phyloP scores from a whole-genome alignment of 2,113 vertebrate species.

The Pelecanus crispus region DNA sequence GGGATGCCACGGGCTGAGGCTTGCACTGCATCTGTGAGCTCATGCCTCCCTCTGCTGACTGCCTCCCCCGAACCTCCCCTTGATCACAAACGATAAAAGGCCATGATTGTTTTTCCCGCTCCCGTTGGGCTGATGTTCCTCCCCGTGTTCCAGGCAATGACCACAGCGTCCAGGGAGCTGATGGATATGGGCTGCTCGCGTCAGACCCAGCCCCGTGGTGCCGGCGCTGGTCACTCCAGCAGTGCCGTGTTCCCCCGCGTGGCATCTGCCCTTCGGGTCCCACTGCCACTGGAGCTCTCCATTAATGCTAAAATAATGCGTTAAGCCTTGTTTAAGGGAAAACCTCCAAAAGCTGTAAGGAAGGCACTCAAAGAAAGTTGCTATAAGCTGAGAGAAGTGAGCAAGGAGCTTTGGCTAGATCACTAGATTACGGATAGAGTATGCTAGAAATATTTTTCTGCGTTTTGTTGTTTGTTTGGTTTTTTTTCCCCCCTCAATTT shows the following conservation, averaged over 20 bases:
- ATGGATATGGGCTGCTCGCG: rapidly evolving
- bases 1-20: background rate
- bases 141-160: rapidly evolving
- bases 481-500: background rate
- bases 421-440: background rate
- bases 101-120: rapidly evolving
- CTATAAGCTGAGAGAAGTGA: background rate
- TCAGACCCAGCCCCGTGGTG: background rate
- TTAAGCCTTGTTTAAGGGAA: background rate
- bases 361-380: background rate
- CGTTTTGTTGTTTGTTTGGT: background rate
- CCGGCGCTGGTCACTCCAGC: background rate
- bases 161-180: rapidly evolving
- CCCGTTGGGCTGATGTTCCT: background rate
- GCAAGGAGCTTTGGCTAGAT: background rate
- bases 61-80: background rate
- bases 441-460: background rate
- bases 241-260: rapidly evolving
- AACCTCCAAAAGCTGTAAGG: background rate
- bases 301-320: background rate
- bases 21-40: background rate
- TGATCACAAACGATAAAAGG: background rate
- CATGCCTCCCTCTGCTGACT: constrained; percentile 43
- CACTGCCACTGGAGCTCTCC: background rate
- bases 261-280: background rate